These are phyloP conservation scores for Scylla paramamosain DNA, from an alignment of 1,140 invertebrate species.

Conservation along the genomic window DNA sequence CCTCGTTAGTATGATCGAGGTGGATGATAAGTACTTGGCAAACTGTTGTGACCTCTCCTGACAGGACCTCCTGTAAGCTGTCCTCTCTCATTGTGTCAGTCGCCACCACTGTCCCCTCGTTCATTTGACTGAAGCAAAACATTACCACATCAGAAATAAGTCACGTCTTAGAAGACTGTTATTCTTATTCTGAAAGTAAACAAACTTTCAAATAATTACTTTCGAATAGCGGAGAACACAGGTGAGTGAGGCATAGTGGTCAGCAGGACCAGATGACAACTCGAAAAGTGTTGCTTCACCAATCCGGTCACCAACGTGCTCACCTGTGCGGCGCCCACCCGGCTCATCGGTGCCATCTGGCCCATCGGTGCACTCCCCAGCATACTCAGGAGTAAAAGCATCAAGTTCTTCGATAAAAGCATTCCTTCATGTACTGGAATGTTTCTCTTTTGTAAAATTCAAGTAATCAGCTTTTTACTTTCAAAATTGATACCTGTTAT, in stretches of 20 bases:
- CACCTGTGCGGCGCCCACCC: not conserved
- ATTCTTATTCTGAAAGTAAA: not conserved
- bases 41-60: not conserved
- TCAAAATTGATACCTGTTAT: too few species aligned
- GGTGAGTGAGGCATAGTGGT: conserved; percentile 13
- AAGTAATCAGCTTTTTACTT: too few species aligned
- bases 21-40: conserved; percentile 15
- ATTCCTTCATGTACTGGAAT: too few species aligned
- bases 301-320: not conserved
- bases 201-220: not conserved
- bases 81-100: not conserved
- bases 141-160: not conserved
- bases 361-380: too few species aligned
- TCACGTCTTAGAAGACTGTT: too few species aligned
- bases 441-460: too few species aligned
- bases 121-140: not conserved
- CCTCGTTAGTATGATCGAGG: not conserved
- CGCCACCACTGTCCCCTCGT: not conserved
- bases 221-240: not conserved
- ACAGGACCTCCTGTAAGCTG: not conserved
- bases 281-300: not conserved
- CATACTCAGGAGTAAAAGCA: too few species aligned
- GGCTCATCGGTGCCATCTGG: not conserved
- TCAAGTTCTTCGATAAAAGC: too few species aligned
- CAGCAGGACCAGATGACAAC: conserved; percentile 40